Conservation (phyloP, 2,797 vertebrate species). For the Pseudotriccus pelzelni region DNA sequence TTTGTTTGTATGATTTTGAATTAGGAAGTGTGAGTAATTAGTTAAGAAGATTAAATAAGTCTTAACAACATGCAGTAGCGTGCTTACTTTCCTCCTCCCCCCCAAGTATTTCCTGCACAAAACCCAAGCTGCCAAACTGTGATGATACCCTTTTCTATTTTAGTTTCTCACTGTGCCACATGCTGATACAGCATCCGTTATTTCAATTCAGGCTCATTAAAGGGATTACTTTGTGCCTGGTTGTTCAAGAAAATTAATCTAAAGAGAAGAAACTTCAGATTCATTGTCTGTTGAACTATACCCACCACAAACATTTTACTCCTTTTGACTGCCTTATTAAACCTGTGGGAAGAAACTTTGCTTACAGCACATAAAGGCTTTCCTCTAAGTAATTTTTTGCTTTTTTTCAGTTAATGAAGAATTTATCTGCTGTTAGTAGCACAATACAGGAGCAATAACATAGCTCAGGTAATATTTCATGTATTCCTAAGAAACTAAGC, state of each 20-base stretch:
- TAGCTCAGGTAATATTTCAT: constrained; percentile 11
- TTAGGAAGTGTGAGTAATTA: constrained; percentile 79
- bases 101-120: constrained; percentile 40
- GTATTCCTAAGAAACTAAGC: constrained; percentile 19
- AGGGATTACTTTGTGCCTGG: constrained; percentile 28
- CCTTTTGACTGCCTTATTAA: constrained; percentile 40
- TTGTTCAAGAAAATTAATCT: constrained; percentile 51
- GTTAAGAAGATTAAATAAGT: constrained; percentile 77
- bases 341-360: constrained; percentile 17
- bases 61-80: constrained; percentile 67
- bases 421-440: neutral
- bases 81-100: constrained; percentile 28
- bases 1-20: constrained; percentile 81
- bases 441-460: neutral
- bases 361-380: neutral
- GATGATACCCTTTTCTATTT: constrained; percentile 41
- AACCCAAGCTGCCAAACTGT: constrained; percentile 23
- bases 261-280: constrained; percentile 31
- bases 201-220: constrained; percentile 37
- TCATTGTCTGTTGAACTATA: constrained; percentile 16
- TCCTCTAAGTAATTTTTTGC: neutral
- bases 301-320: constrained; percentile 36
- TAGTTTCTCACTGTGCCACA: constrained; percentile 53
- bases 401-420: constrained; percentile 17
- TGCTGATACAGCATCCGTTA: constrained; percentile 45